phyloP scores from a whole-genome alignment of 2,113 vertebrate species.

The Caretta caretta region DNA sequence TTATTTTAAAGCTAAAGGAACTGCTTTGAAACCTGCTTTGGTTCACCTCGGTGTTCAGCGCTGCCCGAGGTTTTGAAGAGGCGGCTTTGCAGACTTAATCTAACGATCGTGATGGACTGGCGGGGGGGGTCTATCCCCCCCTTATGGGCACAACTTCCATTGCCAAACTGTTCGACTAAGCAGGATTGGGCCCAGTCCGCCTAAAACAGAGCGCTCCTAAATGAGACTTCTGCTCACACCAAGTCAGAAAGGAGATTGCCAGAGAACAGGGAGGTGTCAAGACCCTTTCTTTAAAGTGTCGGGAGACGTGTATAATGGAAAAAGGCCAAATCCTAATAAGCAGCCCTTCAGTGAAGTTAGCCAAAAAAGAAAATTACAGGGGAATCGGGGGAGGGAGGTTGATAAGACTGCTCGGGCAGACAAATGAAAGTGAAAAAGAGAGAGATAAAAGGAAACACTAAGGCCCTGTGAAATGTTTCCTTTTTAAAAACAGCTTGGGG shows the following conservation, averaged over 20 bases:
- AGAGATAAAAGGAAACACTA: not conserved
- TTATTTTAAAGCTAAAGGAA: no score
- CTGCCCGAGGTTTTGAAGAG: no score
- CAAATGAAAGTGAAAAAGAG: not conserved
- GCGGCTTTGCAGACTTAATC: no score
- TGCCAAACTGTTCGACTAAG: not conserved
- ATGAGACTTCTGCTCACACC: not conserved
- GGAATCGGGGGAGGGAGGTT: no score
- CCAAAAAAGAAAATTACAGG: no score
- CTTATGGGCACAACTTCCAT: not conserved
- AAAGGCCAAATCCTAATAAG: not conserved
- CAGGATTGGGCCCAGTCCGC: not conserved
- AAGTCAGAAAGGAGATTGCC: not conserved
- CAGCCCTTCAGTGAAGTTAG: not conserved
- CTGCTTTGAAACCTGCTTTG: not conserved
- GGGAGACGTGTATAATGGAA: not conserved
- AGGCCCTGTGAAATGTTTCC: not conserved
- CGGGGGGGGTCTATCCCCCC: fast-evolving
- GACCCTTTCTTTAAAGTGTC: not conserved
- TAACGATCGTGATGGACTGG: no score
- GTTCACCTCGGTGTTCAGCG: not conserved
- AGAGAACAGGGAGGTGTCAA: no score
- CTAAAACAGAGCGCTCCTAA: not conserved
- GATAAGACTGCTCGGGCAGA: no score
- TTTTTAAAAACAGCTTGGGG: not conserved